Conservation (phyloP, 92 coral and sea anemone genomes). For the Meandrina meandrites region DNA sequence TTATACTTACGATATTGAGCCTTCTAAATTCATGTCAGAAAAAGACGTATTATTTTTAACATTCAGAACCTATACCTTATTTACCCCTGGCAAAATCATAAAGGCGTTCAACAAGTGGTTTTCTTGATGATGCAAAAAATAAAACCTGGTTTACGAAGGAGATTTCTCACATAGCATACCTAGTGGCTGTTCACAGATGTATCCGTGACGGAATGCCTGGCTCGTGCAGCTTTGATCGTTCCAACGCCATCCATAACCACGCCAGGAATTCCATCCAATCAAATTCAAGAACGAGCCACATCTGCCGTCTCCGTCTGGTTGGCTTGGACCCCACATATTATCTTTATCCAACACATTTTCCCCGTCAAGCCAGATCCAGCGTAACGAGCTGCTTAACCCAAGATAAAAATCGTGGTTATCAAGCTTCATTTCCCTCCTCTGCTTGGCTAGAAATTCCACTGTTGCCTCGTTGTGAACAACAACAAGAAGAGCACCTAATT, state of each 20-base stretch:
- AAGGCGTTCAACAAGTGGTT: too few relatives aligned
- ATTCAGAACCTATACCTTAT: too few relatives aligned
- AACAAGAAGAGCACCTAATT: neutral
- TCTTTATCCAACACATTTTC: neutral
- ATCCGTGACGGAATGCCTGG: neutral
- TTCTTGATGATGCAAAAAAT: too few relatives aligned
- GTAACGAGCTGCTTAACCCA: slow-evolving; percentile 18
- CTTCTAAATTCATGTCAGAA: too few relatives aligned
- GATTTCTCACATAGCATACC: slow-evolving; percentile 9
- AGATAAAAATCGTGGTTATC: neutral
- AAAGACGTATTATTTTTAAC: too few relatives aligned
- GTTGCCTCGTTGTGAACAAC: neutral
- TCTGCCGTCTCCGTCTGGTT: slow-evolving; percentile 22
- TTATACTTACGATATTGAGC: too few relatives aligned
- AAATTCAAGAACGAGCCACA: slow-evolving; percentile 18
- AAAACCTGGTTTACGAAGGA: neutral
- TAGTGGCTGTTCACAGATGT: slow-evolving; percentile 35
- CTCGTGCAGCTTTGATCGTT: slow-evolving; percentile 3
- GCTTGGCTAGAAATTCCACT: neutral
- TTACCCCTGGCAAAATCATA: neutral
- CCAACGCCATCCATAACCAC: slow-evolving; percentile 39
- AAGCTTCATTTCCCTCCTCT: neutral
- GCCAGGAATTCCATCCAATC: too few relatives aligned
- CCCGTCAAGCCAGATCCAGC: slow-evolving; percentile 27
- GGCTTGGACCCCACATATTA: slow-evolving; percentile 16